Base-by-base conservation (phyloP, 1,140 invertebrate genomes). In the Pomacea maculata region DNA sequence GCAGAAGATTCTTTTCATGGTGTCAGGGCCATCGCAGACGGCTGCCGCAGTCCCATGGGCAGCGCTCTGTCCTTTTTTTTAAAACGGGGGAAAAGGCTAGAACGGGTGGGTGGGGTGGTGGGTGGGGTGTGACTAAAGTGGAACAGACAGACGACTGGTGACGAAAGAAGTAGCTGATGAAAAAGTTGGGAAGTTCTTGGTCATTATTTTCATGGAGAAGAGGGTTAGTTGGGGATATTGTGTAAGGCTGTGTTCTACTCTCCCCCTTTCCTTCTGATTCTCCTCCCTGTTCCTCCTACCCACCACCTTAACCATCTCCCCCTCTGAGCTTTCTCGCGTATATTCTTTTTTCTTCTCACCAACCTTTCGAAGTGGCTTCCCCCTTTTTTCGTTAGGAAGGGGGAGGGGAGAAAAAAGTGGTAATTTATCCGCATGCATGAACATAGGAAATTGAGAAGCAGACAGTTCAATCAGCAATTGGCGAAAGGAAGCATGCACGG, bases 401-500 rank as follows among this genome's bases (percentile, higher is more conserved):
- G n/a, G 67, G 67, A 70, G 64, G n/a, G 64, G n/a, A n/a, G n/a
- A n/a, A 65, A n/a, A 70, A 34, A 70, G 67, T 25, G 29, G 21
- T 70, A 70, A 70, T 70, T n/a, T 34, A 70, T 34, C 67, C 21
- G 21, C 67, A 70, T 70, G 67, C 29, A 12, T 34, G 21, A 70
- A 34, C 29, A 70, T 70, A 34, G 67, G 67, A 70, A 70, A 70
- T n/a, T 70, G 67, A 34, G 29, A 70, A 70, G 67, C 67, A 70
- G 67, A 34, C 67, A 34, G 67, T 70, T 70, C 67, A 70, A 70
- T 70, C 67, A 70, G 29, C n/a, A 34, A 34, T 25, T n/a, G 29
- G 6, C 29, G 29, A 70, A 70, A 34, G 29, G 67, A 70, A 70
- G 21, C 67, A 70, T 12, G 67, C n/a, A 34, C 1, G 21, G 67